Evolutionary conservation across 2,797 vertebrate species (phyloP), one percentile per base, ranked within the genome.

Genomic region (Percopsis omiscomaycus): DNA sequence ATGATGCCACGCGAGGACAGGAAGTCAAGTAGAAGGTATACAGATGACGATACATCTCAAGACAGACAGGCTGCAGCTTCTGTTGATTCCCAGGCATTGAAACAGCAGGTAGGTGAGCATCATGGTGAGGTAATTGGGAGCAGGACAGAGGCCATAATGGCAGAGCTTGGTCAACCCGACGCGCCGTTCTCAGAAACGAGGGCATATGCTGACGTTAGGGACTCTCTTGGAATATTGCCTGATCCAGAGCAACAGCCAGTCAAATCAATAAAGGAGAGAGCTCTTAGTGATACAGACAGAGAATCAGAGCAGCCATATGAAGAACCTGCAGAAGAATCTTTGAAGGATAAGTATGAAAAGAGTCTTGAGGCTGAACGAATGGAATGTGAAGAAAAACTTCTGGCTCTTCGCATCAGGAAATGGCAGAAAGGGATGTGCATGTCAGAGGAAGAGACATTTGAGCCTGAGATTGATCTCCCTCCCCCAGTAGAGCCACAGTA

Each of bases 341-440:
- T 85, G 42, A 90, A 89, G 77, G 84, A 79, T 61, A 70, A 81
- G n/a, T 81, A 86, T 64, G 86, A 88, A 64, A 86, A 82, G 83
- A 89, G 79, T 50, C 67, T 90, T 27, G 85, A 92, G 10, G 81
- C 73, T 37, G 88, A 90, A 13, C 53, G 71, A 2, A 77, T 84
- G 32, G 85, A 90, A 69, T 86, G 83, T 77, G 87, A 91, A 47
- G 86, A 91, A 49, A 90, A 90, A 68, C 86, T 89, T 30, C 75
- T 90, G 0, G 74, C 89, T 13, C 62, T 87, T 27, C 79, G 67
- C 4, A 86, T 89, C 59, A 82, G 62, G 58, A 90, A 90, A 77
- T 89, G 89, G 90, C 88, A 92, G 71, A 77, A 91, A 65, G 85
- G 84, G 2, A 78, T 82, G 61, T 74, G 68, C 27, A 71, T 84